phyloP scores from a whole-genome alignment of 2,797 vertebrate genomes.

The Dipus sagitta region DNA sequence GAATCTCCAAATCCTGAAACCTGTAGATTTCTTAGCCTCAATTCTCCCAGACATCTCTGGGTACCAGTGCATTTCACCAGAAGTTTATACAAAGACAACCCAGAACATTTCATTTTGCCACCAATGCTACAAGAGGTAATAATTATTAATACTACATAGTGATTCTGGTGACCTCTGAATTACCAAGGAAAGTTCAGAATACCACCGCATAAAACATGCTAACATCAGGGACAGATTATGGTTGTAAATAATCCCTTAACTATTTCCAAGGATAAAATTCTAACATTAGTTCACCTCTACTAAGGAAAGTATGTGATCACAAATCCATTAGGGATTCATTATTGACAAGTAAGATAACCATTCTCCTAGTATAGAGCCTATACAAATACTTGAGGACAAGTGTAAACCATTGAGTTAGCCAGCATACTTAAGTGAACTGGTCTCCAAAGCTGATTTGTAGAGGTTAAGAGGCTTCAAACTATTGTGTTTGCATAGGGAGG shows the following conservation, averaged over 20 bases:
- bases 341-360: background rate
- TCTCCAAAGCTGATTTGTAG: background rate
- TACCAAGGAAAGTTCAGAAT: background rate
- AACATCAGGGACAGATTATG: background rate
- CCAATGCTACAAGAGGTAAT: background rate
- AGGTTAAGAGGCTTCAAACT: background rate
- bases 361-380: background rate
- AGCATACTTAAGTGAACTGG: background rate
- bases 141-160: background rate
- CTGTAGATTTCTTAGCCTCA: background rate
- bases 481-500: background rate
- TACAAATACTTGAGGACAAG: background rate
- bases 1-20: background rate
- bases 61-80: background rate
- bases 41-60: background rate
- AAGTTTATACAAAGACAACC: background rate
- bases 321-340: background rate
- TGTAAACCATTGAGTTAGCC: background rate
- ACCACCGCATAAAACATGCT: background rate
- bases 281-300: background rate
- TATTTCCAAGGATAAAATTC: background rate
- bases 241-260: background rate
- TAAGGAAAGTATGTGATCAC: background rate
- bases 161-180: background rate
- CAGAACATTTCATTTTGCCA: background rate